phyloP scores from a whole-genome alignment of 2,113 vertebrate genomes.

The Diadophis punctatus region DNA sequence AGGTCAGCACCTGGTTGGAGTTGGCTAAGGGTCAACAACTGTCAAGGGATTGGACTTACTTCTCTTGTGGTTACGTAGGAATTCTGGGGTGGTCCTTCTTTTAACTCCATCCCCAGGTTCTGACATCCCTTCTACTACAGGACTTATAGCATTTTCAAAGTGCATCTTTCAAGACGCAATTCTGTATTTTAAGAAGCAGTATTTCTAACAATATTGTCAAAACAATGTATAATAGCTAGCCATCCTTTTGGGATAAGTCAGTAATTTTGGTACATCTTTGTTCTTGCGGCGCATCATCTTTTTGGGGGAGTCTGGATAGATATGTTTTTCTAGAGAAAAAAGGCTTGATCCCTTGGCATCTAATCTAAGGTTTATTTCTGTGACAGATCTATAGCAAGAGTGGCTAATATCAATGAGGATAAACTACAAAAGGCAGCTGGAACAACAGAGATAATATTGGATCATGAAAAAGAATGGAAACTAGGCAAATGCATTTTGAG shows the following conservation, averaged over 20 bases:
- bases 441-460: constrained; percentile 79
- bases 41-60: background rate
- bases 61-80: background rate
- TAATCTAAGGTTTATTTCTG: background rate
- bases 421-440: constrained; percentile 78
- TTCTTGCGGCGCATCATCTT: background rate
- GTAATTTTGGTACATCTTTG: background rate
- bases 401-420: constrained; percentile 83
- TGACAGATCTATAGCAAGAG: constrained; percentile 86
- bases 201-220: background rate
- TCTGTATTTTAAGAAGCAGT: background rate
- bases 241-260: background rate
- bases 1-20: background rate
- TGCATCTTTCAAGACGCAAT: background rate
- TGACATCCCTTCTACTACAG: background rate
- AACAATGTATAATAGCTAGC: background rate
- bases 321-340: background rate
- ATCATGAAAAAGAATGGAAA: constrained; percentile 97
- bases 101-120: background rate
- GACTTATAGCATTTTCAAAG: background rate
- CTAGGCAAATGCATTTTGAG: constrained; percentile 89
- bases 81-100: background rate
- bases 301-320: background rate
- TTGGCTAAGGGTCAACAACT: background rate
- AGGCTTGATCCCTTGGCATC: background rate